phyloP scores from a whole-genome alignment of 2,888 invertebrate species.

The Tetrapedia diversipes region DNA sequence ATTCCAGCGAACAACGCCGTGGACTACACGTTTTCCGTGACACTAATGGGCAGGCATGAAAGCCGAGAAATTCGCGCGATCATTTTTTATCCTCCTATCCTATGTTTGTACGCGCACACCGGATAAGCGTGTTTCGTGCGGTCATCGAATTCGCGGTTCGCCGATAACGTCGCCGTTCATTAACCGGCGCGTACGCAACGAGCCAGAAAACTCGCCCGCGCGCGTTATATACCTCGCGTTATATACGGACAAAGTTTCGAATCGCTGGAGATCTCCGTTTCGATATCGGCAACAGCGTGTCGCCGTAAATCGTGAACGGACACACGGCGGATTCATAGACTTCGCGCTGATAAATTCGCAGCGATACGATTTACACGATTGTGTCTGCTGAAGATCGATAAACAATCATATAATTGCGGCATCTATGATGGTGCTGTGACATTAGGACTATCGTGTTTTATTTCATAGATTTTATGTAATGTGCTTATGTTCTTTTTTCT shows the following conservation, averaged over 20 bases:
- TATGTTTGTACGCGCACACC: no score
- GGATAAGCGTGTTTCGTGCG: constrained; percentile 32
- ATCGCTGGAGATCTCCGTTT: constrained; percentile 33
- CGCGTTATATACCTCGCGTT: no score
- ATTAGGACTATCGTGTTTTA: no score
- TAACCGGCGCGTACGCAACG: constrained; percentile 1
- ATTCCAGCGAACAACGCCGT: constrained; percentile 23
- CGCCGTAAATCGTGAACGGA: constrained; percentile 48
- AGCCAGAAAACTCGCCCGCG: not conserved
- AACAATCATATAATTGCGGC: no score
- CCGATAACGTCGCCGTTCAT: constrained; percentile 46
- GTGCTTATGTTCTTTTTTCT: no score
- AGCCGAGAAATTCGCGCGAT: constrained; percentile 38
- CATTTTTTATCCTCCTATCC: constrained; percentile 15
- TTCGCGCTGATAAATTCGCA: constrained; percentile 63
- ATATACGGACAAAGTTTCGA: constrained; percentile 19
- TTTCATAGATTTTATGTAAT: no score
- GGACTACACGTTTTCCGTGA: constrained; percentile 51
- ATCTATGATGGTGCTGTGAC: no score
- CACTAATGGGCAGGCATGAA: constrained; percentile 47
- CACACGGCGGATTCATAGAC: constrained; percentile 30
- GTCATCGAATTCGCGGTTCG: constrained; percentile 41
- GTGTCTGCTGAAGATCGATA: no score
- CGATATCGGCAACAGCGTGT: constrained; percentile 34
- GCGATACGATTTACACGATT: constrained; percentile 64